Evolutionary conservation across 2,113 vertebrate genomes (phyloP).

Genomic region (Tychaedon coryphoeus): DNA sequence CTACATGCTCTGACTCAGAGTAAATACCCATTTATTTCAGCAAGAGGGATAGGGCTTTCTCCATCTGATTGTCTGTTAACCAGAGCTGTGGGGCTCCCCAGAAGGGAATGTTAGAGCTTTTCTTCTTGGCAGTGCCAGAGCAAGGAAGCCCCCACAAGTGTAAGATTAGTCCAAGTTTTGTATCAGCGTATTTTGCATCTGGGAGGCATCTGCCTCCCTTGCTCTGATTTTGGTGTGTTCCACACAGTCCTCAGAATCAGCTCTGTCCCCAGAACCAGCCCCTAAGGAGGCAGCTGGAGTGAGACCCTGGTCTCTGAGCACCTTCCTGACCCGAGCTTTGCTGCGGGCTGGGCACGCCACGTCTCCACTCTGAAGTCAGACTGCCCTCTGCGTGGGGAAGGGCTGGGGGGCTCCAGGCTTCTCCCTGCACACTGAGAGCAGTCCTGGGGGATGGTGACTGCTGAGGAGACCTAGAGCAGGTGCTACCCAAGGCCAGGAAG

Average conservation of each 20-base stretch:
- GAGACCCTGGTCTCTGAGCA: background rate
- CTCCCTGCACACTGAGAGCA: background rate
- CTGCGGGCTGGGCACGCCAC: background rate
- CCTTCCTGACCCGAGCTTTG: background rate
- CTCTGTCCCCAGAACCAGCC: background rate
- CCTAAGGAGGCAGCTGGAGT: background rate
- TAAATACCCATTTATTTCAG: background rate
- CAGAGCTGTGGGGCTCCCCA: background rate
- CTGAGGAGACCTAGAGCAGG: background rate
- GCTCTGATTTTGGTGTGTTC: background rate
- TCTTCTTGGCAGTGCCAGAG: background rate
- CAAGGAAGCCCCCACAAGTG: background rate
- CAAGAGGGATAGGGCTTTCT: background rate
- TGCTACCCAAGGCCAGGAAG: rapidly evolving
- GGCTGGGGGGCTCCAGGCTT: background rate
- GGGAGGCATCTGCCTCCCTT: background rate
- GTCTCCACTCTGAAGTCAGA: background rate
- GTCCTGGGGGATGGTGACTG: background rate
- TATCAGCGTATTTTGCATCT: background rate
- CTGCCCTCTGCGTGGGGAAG: background rate
- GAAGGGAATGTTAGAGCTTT: background rate
- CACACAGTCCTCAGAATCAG: rapidly evolving
- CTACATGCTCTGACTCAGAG: background rate
- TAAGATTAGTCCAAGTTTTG: background rate
- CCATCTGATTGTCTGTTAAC: background rate